Conservation (phyloP, 2,888 invertebrate genomes). For the Athripsodes cinereus region DNA sequence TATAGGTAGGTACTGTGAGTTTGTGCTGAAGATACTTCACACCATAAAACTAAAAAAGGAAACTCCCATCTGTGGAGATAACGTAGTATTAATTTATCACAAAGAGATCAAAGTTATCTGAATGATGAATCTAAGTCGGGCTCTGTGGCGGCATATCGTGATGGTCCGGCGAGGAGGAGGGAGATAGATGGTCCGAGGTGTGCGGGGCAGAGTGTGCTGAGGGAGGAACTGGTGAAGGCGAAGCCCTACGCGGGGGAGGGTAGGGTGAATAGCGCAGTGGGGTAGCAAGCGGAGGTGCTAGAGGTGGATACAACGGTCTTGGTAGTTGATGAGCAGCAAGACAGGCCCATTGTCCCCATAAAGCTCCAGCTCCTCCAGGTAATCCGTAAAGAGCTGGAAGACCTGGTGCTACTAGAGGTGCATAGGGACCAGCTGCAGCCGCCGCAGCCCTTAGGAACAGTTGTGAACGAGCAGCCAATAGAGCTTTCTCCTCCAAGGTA, state of each 20-base stretch:
- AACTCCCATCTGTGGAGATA: background rate
- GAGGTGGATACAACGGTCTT: slow-evolving; percentile 46
- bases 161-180: slow-evolving; percentile 55
- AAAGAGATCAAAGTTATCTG: background rate
- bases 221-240: slow-evolving; percentile 42
- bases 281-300: slow-evolving; percentile 46
- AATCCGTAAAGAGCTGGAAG: slow-evolving; percentile 39
- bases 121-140: slow-evolving; percentile 28
- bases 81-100: slow-evolving; percentile 3
- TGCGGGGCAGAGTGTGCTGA: slow-evolving; percentile 32
- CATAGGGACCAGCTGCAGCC: slow-evolving; percentile 55
- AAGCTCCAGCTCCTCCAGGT: slow-evolving; percentile 39
- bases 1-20: no score
- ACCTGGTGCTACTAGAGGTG: slow-evolving; percentile 41
- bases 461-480: slow-evolving; percentile 70
- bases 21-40: background rate
- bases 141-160: slow-evolving; percentile 36
- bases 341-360: slow-evolving; percentile 70
- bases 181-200: slow-evolving; percentile 45
- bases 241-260: slow-evolving; percentile 39
- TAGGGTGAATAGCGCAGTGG: slow-evolving; percentile 59
- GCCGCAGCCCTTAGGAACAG: slow-evolving; percentile 66
- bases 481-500: slow-evolving; percentile 70
- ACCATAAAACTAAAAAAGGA: background rate
- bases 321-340: slow-evolving; percentile 55